Evolutionary conservation across 2,888 invertebrate species (phyloP).

Genomic region (Amphipoea oculea): DNA sequence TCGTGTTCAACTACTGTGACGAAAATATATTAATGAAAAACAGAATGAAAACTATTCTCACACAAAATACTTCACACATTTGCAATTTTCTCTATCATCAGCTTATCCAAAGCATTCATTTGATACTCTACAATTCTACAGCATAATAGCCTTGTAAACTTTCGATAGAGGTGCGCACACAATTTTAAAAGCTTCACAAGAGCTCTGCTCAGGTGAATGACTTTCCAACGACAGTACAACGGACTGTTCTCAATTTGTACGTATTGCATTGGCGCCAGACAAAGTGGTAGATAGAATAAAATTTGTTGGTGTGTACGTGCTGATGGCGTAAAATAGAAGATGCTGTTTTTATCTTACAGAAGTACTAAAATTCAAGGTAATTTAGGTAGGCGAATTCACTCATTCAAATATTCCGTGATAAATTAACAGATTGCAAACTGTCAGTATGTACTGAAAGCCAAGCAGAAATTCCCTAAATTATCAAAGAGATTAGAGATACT

Average conservation of each 20-base stretch:
- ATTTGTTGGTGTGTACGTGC: slow-evolving; percentile 18
- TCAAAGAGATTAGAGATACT: background rate
- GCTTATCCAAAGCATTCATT: slow-evolving; percentile 26
- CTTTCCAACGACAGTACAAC: slow-evolving; percentile 38
- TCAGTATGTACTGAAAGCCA: background rate
- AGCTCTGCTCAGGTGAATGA: slow-evolving; percentile 58
- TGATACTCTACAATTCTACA: slow-evolving; percentile 17
- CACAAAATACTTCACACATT: slow-evolving; percentile 2
- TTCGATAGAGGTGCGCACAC: slow-evolving; percentile 44
- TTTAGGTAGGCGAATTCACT: background rate
- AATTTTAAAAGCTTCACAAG: slow-evolving; percentile 43
- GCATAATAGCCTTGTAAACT: slow-evolving; percentile 47
- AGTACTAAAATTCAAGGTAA: background rate
- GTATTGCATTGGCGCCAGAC: slow-evolving; percentile 44
- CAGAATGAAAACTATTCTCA: slow-evolving; percentile 2
- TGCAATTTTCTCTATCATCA: slow-evolving; percentile 20
- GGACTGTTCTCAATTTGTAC: slow-evolving; percentile 42
- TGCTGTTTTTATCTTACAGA: background rate
- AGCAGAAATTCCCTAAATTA: background rate
- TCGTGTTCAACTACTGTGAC: too few species aligned
- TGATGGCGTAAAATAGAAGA: background rate
- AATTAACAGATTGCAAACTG: background rate
- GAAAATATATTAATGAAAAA: too few species aligned
- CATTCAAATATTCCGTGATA: too few species aligned
- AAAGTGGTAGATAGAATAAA: slow-evolving; percentile 25